Percentiles rank a stretch among this genome's conserved stretches.
Conservation (phyloP, 64 coral and sea anemone species). For the Actinia tenebrosa region DNA sequence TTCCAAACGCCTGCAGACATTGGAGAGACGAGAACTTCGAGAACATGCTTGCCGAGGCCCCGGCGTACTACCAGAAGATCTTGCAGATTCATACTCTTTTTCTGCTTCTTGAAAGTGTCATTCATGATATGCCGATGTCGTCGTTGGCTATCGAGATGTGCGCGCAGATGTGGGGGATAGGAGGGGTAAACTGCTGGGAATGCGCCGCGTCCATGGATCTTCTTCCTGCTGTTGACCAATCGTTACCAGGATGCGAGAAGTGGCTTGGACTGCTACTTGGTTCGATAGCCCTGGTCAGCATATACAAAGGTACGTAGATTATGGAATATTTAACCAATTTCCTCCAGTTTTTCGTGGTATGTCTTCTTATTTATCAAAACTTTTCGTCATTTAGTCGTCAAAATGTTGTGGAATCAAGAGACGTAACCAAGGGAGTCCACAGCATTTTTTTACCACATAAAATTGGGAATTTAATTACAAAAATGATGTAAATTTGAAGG, state of each 20-base stretch:
- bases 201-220: constrained; percentile 38
- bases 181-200: constrained; percentile 90
- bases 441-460: too few species aligned
- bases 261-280: constrained; percentile 86
- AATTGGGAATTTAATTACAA: too few species aligned
- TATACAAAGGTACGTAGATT: constrained; percentile 77
- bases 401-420: too few species aligned
- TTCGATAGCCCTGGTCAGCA: constrained; percentile 78
- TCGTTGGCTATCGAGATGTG: constrained; percentile 82
- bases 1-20: constrained; percentile 84
- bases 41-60: constrained; percentile 66
- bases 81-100: constrained; percentile 80
- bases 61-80: constrained; percentile 81
- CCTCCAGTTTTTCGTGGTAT: too few species aligned
- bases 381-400: too few species aligned
- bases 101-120: constrained; percentile 65
- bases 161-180: constrained; percentile 82
- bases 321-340: too few species aligned
- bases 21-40: constrained; percentile 86
- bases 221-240: constrained; percentile 31
- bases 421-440: too few species aligned
- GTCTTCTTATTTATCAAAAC: too few species aligned
- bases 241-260: constrained; percentile 56
- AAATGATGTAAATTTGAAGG: too few species aligned
- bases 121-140: constrained; percentile 87